Percentiles rank a stretch among this genome's conserved stretches.
Conservation (phyloP, 2,888 invertebrate genomes). For the Lepas anatifera region DNA sequence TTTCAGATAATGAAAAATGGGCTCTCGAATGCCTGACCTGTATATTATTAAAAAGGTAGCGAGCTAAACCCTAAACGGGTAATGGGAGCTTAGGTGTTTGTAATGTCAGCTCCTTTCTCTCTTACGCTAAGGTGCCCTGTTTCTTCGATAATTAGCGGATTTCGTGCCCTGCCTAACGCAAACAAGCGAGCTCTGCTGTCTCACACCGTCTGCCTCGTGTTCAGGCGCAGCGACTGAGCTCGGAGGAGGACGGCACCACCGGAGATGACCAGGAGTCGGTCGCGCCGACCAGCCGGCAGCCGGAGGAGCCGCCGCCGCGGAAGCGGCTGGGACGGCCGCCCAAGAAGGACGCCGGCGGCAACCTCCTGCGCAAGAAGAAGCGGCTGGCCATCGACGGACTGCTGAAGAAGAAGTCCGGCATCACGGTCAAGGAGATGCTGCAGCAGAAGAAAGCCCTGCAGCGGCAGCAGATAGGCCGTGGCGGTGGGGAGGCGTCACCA, state of each 20-base stretch:
- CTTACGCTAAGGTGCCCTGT: too few relatives aligned
- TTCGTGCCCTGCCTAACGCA: too few relatives aligned
- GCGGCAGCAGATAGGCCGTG: neutral
- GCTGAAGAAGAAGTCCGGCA: neutral
- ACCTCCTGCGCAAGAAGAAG: neutral
- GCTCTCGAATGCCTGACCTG: too few relatives aligned
- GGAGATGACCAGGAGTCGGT: conserved; percentile 19
- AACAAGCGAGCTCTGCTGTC: too few relatives aligned
- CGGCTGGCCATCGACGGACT: neutral
- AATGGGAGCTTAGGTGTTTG: too few relatives aligned
- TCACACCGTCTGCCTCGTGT: neutral
- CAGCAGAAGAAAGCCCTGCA: conserved; percentile 28
- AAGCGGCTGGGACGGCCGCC: conserved; percentile 22
- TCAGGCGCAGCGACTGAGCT: conserved; percentile 6
- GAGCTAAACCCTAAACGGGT: too few relatives aligned
- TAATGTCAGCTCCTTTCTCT: too few relatives aligned
- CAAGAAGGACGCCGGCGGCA: conserved; percentile 16
- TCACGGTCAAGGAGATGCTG: conserved; percentile 34
- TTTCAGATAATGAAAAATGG: too few relatives aligned
- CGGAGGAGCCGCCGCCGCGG: neutral
- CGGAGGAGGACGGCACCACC: conserved; percentile 20
- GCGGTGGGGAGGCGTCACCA: neutral
- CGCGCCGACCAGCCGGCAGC: neutral
- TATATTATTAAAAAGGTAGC: too few relatives aligned
- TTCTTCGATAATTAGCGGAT: too few relatives aligned